A percentile compares a stretch with the other conserved stretches of the same genome.
Evolutionary conservation across 2,888 invertebrate genomes (phyloP).

Genomic region (Formica aserva): DNA sequence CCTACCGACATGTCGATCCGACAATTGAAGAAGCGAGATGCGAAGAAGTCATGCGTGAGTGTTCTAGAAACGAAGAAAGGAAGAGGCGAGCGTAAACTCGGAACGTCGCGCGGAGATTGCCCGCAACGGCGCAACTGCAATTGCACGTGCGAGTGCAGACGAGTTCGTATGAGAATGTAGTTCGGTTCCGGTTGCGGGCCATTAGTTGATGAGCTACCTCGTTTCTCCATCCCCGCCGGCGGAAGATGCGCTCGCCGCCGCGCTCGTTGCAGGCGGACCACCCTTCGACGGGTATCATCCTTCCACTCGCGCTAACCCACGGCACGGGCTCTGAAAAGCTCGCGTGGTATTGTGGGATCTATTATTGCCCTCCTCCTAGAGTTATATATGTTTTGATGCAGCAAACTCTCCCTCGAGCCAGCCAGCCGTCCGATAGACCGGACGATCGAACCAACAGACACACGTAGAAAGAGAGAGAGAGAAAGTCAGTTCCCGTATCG

Average conservation of each 20-base stretch:
- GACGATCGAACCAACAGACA: slow-evolving; percentile 63
- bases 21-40: background rate
- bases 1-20: background rate
- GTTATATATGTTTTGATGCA: slow-evolving; percentile 81
- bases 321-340: slow-evolving; percentile 78
- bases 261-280: slow-evolving; percentile 45
- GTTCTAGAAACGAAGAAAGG: background rate
- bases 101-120: slow-evolving; percentile 58
- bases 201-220: slow-evolving; percentile 85
- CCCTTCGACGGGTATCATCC: slow-evolving; percentile 56
- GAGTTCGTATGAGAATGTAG: slow-evolving; percentile 76
- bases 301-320: slow-evolving; percentile 55
- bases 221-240: slow-evolving; percentile 68
- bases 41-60: background rate
- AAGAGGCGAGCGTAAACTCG: slow-evolving; percentile 49
- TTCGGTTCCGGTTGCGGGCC: slow-evolving; percentile 85
- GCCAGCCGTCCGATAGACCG: slow-evolving; percentile 56
- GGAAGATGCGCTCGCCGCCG: slow-evolving; percentile 27
- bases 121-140: slow-evolving; percentile 50
- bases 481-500: slow-evolving; percentile 62
- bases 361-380: slow-evolving; percentile 84
- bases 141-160: slow-evolving; percentile 54
- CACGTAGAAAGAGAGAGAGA: slow-evolving; percentile 59
- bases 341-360: slow-evolving; percentile 83
- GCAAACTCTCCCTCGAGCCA: slow-evolving; percentile 62